Conservation (phyloP, 30 jellyfish, hydroid and myxozoan genomes). For the Clytia hemisphaerica region DNA sequence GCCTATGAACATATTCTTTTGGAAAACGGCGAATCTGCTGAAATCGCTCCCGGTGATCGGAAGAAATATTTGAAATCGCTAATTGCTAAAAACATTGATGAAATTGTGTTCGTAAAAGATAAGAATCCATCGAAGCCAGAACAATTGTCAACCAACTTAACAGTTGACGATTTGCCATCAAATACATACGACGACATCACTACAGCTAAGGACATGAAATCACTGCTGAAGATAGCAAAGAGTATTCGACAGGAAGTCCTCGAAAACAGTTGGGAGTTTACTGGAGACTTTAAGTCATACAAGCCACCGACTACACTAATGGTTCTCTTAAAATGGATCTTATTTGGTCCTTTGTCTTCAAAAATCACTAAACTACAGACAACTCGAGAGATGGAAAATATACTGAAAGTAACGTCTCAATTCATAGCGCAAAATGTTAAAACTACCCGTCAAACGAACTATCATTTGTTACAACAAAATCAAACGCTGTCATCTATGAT, state of each 20-base stretch:
- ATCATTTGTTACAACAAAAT: no score
- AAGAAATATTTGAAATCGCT: conserved; percentile 13
- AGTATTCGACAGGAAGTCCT: not conserved
- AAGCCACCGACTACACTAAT: not conserved
- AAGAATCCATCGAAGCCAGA: no score
- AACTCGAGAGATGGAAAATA: not conserved
- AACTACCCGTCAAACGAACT: not conserved
- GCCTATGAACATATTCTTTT: conserved; percentile 10
- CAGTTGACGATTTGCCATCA: no score
- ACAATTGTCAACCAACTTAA: no score
- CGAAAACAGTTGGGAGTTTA: not conserved
- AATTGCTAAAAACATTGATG: conserved; percentile 6
- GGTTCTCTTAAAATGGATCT: not conserved
- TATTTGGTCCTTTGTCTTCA: not conserved
- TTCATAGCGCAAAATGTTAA: not conserved
- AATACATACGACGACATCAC: not conserved
- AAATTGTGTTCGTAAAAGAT: conserved; percentile 14
- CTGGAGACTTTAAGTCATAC: not conserved
- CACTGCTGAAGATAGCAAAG: not conserved
- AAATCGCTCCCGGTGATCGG: no score
- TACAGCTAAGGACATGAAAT: not conserved
- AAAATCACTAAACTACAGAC: not conserved
- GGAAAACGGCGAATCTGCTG: conserved; percentile 21
- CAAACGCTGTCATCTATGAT: no score
- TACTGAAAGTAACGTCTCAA: not conserved